These are phyloP conservation scores for Capitulum mitella DNA, from an alignment of 2,888 invertebrate species.

Conservation along the genomic window DNA sequence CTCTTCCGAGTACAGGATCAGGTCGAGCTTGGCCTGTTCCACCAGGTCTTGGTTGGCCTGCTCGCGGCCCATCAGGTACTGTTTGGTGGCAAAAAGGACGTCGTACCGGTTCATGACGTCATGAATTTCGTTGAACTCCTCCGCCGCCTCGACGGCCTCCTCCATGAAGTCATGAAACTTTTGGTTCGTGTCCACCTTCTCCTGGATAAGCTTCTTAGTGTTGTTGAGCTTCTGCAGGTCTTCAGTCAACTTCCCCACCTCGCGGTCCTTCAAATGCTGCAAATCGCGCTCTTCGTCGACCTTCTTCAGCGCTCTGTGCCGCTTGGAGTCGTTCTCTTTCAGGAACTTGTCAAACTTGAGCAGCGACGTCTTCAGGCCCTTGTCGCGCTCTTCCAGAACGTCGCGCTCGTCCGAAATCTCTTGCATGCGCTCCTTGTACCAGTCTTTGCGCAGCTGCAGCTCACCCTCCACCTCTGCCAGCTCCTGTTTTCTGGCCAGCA, in stretches of 20 bases:
- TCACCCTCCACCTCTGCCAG: background rate
- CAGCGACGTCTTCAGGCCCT: background rate
- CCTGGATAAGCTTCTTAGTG: background rate
- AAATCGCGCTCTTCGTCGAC: background rate
- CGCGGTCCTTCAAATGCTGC: background rate
- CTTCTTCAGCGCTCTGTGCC: background rate
- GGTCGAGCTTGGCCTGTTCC: background rate
- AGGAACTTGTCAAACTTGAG: conserved; percentile 5
- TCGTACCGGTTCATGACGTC: conserved; percentile 15
- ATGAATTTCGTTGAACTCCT: background rate
- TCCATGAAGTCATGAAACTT: background rate
- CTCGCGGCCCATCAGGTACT: background rate
- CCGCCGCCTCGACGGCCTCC: background rate
- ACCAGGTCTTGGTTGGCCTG: conserved; percentile 4
- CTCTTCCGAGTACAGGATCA: conserved; percentile 1
- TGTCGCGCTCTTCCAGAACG: background rate
- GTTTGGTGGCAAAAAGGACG: background rate
- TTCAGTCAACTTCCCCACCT: background rate
- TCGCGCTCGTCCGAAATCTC: background rate
- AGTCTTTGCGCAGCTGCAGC: background rate
- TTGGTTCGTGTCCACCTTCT: background rate
- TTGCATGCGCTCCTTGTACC: background rate
- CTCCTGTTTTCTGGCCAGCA: conserved; percentile 12
- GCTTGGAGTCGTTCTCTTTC: conserved; percentile 2
- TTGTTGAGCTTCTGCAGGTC: background rate